Evolutionary conservation across 2,888 invertebrate species (phyloP).

Genomic region (Melanchra persicariae): DNA sequence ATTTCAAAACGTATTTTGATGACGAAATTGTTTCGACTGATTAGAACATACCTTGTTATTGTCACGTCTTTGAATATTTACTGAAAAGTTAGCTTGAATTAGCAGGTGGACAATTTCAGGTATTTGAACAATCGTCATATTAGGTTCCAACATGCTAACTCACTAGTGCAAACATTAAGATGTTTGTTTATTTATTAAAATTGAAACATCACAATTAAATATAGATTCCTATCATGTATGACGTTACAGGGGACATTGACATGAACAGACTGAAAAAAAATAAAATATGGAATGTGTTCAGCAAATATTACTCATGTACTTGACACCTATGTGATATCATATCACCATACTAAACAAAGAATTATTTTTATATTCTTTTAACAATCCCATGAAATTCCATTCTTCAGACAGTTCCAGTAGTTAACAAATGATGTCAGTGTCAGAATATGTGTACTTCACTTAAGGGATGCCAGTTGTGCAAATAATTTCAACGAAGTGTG

Average conservation of each 20-base stretch:
- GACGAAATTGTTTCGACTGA: conserved; percentile 50
- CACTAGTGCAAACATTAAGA: conserved; percentile 4
- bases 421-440: conserved; percentile 80
- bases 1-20: conserved; percentile 46
- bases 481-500: conserved; percentile 68
- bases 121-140: conserved; percentile 2
- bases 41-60: conserved; percentile 37
- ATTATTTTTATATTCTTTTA: conserved; percentile 37
- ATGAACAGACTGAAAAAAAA: conserved; percentile 30
- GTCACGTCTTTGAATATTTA: conserved; percentile 46
- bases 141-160: conserved; percentile 27
- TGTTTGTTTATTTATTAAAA: conserved; percentile 36
- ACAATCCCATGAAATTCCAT: conserved; percentile 56
- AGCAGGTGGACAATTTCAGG: conserved; percentile 33
- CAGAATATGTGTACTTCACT: conserved; percentile 67
- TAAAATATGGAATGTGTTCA: conserved; percentile 22
- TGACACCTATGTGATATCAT: conserved; percentile 18
- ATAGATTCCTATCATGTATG: conserved; percentile 4
- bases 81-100: conserved; percentile 42
- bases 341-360: conserved; percentile 22
- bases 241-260: conserved; percentile 49
- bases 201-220: conserved; percentile 28
- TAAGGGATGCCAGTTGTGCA: conserved; percentile 78
- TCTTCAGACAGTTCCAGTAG: conserved; percentile 37
- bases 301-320: conserved; percentile 51